Conservation (phyloP, 2,113 vertebrate genomes). For the Psophia crepitans region DNA sequence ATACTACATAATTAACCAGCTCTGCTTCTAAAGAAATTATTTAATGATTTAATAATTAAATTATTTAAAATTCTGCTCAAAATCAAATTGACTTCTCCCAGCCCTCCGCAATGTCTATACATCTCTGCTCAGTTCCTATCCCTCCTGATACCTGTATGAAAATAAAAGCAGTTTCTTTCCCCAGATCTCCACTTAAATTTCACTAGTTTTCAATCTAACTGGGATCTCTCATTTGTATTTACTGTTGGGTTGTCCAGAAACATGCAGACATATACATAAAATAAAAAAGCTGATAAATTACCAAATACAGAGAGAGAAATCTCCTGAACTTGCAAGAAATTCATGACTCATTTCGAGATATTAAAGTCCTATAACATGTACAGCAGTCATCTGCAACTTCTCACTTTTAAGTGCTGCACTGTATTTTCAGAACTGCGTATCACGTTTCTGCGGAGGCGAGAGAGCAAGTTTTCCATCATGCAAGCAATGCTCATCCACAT, state of each 20-base stretch:
- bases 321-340: background rate
- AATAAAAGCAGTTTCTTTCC: background rate
- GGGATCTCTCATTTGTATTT: background rate
- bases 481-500: background rate
- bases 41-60: too few relatives aligned
- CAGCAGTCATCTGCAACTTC: background rate
- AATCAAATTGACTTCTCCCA: constrained; percentile 1
- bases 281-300: background rate
- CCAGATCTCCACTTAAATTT: background rate
- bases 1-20: background rate
- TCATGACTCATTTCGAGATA: background rate
- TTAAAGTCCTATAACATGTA: background rate
- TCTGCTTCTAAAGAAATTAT: background rate
- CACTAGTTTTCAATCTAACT: background rate
- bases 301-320: background rate
- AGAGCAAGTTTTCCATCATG: background rate
- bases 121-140: constrained; percentile 17
- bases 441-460: fast-evolving
- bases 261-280: background rate
- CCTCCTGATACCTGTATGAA: background rate
- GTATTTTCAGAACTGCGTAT: background rate
- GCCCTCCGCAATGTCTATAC: background rate
- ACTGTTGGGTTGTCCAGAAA: background rate
- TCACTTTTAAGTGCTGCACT: background rate
- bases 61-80: background rate